Conservation (phyloP, 2,797 vertebrate genomes). For the Chromobotia macracanthus region DNA sequence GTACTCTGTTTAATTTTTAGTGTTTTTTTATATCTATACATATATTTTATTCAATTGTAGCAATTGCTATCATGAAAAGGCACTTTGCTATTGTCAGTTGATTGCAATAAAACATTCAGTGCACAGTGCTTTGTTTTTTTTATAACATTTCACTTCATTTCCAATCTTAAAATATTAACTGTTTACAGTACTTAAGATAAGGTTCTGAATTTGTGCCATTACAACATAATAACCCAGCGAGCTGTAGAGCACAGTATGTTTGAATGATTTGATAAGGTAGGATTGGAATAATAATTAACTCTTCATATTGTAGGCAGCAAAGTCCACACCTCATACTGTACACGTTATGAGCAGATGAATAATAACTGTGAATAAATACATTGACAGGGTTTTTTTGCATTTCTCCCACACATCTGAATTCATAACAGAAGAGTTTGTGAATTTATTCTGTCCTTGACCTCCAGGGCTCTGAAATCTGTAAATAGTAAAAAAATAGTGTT, state of each 20-base stretch:
- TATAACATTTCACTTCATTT: slow-evolving; percentile 17
- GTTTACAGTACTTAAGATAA: not conserved
- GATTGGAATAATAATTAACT: too few species aligned
- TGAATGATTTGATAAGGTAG: too few species aligned
- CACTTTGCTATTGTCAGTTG: slow-evolving; percentile 77
- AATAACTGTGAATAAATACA: not conserved
- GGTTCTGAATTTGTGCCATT: not conserved
- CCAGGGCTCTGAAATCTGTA: slow-evolving; percentile 20
- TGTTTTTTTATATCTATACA: slow-evolving; percentile 57
- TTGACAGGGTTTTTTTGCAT: not conserved
- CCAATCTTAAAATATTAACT: too few species aligned
- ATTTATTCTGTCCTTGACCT: slow-evolving; percentile 1
- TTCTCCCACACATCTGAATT: not conserved
- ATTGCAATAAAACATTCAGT: slow-evolving; percentile 76
- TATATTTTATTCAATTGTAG: slow-evolving; percentile 73
- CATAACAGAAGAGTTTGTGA: not conserved
- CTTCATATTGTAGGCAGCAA: too few species aligned
- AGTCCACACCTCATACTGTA: not conserved
- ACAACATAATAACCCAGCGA: not conserved
- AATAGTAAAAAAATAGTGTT: slow-evolving; percentile 26
- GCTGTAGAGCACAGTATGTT: not conserved
- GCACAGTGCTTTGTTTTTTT: slow-evolving; percentile 59
- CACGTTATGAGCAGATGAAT: not conserved
- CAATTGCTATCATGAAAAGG: slow-evolving; percentile 73
- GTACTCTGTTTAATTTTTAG: slow-evolving; percentile 62